Conservation (phyloP, 2,113 vertebrate genomes). For the Numenius arquata region DNA sequence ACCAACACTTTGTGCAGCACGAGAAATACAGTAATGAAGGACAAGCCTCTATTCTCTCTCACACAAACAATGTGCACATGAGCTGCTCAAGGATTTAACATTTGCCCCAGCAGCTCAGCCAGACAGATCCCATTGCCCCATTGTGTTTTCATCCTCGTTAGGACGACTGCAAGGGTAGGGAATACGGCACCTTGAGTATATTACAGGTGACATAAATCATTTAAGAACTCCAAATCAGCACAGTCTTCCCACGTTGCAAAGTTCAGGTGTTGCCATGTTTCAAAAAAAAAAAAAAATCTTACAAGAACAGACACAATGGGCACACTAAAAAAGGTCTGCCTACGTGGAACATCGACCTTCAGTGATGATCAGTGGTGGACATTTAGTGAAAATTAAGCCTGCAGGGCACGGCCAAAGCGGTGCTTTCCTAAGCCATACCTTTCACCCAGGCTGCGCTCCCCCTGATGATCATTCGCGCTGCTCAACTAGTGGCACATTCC, state of each 20-base stretch:
- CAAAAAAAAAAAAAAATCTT: background rate
- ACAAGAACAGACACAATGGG: background rate
- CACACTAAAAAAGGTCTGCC: background rate
- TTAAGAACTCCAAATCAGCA: background rate
- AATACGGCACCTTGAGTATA: background rate
- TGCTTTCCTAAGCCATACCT: background rate
- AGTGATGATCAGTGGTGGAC: rapidly evolving
- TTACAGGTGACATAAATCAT: background rate
- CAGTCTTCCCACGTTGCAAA: background rate
- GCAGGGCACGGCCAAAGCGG: rapidly evolving
- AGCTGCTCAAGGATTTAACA: background rate
- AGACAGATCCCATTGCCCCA: background rate
- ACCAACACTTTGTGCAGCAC: background rate
- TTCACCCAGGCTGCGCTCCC: background rate
- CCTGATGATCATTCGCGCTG: background rate
- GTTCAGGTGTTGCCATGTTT: background rate
- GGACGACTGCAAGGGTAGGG: too few species aligned
- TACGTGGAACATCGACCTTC: rapidly evolving
- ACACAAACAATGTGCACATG: rapidly evolving
- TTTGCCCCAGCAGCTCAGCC: background rate
- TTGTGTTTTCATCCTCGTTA: background rate
- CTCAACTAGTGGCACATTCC: background rate
- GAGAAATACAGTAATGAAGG: background rate
- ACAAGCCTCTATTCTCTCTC: background rate
- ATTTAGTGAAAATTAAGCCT: background rate